Base-by-base conservation (phyloP, 2,888 invertebrate species). In the Agonopterix subpropinquella region DNA sequence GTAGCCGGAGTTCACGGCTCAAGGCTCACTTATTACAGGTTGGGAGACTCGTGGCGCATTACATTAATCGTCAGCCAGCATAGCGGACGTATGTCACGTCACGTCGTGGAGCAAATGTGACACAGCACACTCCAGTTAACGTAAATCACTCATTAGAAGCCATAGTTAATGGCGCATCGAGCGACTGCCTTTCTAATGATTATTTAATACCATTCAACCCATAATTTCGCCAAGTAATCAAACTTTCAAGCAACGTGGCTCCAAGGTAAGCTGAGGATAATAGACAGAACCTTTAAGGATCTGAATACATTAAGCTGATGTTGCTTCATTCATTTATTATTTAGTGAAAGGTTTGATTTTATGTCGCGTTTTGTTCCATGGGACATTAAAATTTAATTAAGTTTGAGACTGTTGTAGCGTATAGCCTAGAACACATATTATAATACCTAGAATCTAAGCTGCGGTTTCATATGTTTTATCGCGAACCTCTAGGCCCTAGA, bases 161-260 rank as follows among this genome's bases (percentile, higher is more conserved):
- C 59, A 42, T 67, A 72, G 67, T 73, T 82, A 79, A 81, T 76
- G 75, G 73, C 64, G 67, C 66, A 70, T 75, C 71, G 65, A 65
- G 67, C 72, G 63, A 69, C 73, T 76, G 75, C 65, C 72, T 76
- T 73, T 72, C 77, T 81, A 83, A 84, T 78, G 77, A 77, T 74
- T 79, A 77, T 79, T 78, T 80, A 77, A 81, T 82, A 73, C 72
- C 77, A 71, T 71, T 74, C 74, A 70, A 70, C 70, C 77, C 70
- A 77, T 75, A 75, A 82, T 78, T 79, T 77, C 64, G 67, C 75
- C 62, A 71, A 76, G 77, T 80, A 80, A 81, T 78, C 77, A 80
- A 82, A 82, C 64, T 81, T 84, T 76, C 71, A 67, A 68, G 68
- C 70, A 67, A 68, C 70, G 67, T 62, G 61, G 61, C 68, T 68